Base-by-base conservation (phyloP, 2,113 vertebrate species). In the Cyanoramphus novaezelandiae region DNA sequence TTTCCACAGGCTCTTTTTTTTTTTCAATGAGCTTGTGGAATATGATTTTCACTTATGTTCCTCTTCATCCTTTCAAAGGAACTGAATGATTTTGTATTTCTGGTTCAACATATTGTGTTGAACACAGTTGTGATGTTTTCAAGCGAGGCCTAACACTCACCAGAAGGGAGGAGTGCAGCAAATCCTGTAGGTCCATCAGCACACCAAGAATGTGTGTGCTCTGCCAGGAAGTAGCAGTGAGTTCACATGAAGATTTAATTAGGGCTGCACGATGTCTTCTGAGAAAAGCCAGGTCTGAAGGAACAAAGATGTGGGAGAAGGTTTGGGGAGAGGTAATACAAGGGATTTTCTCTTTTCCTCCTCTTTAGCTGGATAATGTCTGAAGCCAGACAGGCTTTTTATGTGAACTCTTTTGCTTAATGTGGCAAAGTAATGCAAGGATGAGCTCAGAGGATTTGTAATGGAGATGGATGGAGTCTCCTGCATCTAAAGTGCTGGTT, bases 391-490 rank as follows among this genome's bases (percentile, higher is more conserved):
- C 69, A 69, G 83, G 82, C 77, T 93, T 96, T 96, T 95, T 91
- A 71, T 79, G 81, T 87, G 75, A 96, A 92, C 92, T 93, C 86
- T 97, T 96, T 92, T 97, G 92, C 95, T 95, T 96, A 86, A 94
- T 88, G 90, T 96, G 87, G 82, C 90, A 91, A 95, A 94, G 91
- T 96, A 82, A 91, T 80, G 93, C 94, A 82, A 46, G 86, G 95
- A 93, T 95, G 95, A 94, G 94, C 95, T 80, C 53, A 20, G 81
- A 93, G 92, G 92, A 93, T 95, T 94, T 96, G 93, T 96, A 96
- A 97, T 87, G 86, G 95, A 95, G 95, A 92, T 94, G 88, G 77
- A 89, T 65, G 28, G 90, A 96, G 83, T 82, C 86, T 95, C 70
- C 55, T 76, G 69, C 57, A 62, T 92, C 86, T 82, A 1, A 93